Base-by-base conservation (phyloP, 2,888 invertebrate species). In the Protodeltote pygarga region DNA sequence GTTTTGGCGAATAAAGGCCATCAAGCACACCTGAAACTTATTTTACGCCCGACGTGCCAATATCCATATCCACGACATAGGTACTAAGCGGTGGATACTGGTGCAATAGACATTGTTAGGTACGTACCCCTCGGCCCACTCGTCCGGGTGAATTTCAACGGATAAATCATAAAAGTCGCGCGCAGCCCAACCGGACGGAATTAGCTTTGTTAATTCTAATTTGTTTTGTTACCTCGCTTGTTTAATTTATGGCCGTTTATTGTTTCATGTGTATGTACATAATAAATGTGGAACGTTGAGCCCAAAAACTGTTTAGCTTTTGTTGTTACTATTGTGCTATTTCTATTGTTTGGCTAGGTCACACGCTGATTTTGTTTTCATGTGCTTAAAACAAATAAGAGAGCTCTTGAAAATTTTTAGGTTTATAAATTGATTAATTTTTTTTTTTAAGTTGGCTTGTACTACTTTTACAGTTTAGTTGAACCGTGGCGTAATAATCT, bases 21-120 rank as follows among this genome's bases (percentile, higher is more conserved):
- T 89, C 87, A 87, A 79, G 72, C 77, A 85, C 90, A 91, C 90
- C 89, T 89, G 89, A 89, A 88, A 81, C 87, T 83, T 89, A 89
- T 89, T 90, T 90, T 87, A 87, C 86, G 87, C 81, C 77, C 77
- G 76, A 79, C 81, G 79, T 83, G 85, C 87, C 85, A 87, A 88
- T 89, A 88, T 82, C 79, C 79, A 77, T 77, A 76, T 61, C 75
- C 74, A 65, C 75, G 68, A 71, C 60, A 65, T 66, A 68, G 46
- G 63, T 67, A 50, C 25, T 38, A 35, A 28, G 13, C 24, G 25
- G 20, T 24, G 34, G 63, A 46, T 28, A 35, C 19, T 32, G 25
- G 21, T 6, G 25, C 21, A 24, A 23, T 27, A 38, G 24, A 42
- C 27, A 32, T 37, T 13, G 29, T n/a, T n/a, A n/a, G n/a, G n/a